Conservation (phyloP, 2,113 vertebrate genomes). For the Riparia riparia region DNA sequence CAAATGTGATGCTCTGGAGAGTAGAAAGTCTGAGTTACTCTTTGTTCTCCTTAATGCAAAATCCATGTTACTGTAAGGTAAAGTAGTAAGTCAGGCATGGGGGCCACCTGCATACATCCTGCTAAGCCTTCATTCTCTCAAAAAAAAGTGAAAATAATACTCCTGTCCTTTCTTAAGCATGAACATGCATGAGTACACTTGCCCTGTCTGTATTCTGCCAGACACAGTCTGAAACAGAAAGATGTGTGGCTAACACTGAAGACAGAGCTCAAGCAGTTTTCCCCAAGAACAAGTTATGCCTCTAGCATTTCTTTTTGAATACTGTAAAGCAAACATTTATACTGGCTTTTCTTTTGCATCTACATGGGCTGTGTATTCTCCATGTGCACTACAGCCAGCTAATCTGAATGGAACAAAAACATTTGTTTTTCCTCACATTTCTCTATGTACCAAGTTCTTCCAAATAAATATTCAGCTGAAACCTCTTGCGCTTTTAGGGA, state of each 20-base stretch:
- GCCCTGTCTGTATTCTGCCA: not conserved
- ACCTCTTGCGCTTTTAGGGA: conserved; percentile 13
- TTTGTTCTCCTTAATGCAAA: not conserved
- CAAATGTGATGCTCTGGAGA: not conserved
- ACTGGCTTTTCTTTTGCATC: conserved; percentile 39
- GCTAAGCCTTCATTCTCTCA: not conserved
- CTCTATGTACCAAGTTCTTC: conserved; percentile 1
- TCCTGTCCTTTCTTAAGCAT: not conserved
- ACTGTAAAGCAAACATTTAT: conserved; percentile 58
- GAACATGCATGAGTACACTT: not conserved
- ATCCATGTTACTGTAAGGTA: not conserved
- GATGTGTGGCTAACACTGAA: not conserved
- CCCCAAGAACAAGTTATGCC: conserved; percentile 6
- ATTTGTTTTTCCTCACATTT: conserved; percentile 53
- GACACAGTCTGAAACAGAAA: not conserved
- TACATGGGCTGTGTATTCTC: conserved; percentile 5
- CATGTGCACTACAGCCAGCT: not conserved
- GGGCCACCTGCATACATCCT: not conserved
- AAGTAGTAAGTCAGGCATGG: not conserved
- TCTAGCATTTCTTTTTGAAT: conserved; percentile 2
- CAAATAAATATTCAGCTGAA: conserved; percentile 49
- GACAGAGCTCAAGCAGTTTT: not conserved
- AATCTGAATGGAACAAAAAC: conserved; percentile 40
- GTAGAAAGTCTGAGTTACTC: not conserved
- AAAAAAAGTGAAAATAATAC: not conserved